Evolutionary conservation across 2,113 vertebrate species (phyloP).

Genomic region (Menura novaehollandiae): DNA sequence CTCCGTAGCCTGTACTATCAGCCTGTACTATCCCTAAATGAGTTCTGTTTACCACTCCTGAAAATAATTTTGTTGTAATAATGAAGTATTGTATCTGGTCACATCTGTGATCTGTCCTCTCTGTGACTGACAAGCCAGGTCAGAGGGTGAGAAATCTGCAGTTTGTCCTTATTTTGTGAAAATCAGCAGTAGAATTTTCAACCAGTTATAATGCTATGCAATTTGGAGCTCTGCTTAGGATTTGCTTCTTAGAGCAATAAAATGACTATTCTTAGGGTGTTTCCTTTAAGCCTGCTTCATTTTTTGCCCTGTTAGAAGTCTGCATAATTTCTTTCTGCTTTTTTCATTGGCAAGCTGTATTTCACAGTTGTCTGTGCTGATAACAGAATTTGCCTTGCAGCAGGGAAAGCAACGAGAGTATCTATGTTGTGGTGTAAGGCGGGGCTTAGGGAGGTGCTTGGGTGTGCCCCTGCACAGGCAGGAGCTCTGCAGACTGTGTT

Average conservation of each 20-base stretch:
- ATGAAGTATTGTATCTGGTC: background rate
- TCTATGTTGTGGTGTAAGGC: background rate
- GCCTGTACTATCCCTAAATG: background rate
- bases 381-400: background rate
- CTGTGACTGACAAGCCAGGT: background rate
- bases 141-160: background rate
- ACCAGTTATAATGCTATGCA: background rate
- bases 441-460: background rate
- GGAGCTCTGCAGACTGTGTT: background rate
- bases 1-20: background rate
- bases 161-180: background rate
- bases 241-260: background rate
- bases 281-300: background rate
- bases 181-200: background rate
- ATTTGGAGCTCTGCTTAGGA: background rate
- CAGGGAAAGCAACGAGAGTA: rapidly evolving
- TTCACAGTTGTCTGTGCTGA: background rate
- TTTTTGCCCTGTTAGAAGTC: background rate
- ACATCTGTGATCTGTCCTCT: background rate
- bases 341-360: background rate
- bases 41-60: background rate
- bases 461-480: background rate
- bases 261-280: background rate
- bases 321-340: background rate
- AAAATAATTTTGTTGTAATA: background rate